These are phyloP conservation scores for Synanceia verrucosa DNA, from an alignment of 2,797 vertebrate genomes.

Conservation along the genomic window DNA sequence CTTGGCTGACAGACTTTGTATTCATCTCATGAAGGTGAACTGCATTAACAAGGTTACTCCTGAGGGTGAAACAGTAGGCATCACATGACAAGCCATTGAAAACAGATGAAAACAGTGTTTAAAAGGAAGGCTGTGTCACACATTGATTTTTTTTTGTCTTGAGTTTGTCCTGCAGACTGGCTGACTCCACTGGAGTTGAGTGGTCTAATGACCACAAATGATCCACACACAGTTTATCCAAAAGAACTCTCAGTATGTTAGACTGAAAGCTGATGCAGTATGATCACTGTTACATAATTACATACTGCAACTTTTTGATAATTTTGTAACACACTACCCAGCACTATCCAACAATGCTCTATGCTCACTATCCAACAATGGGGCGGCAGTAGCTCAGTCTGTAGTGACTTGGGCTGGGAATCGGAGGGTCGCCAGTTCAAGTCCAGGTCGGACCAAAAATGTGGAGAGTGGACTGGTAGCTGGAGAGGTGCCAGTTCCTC, in stretches of 20 bases:
- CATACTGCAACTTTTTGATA: not conserved
- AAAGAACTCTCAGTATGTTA: not conserved
- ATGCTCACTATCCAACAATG: no score
- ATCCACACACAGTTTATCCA: not conserved
- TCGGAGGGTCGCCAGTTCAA: no score
- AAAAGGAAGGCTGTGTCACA: constrained; percentile 7
- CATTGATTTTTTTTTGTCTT: constrained; percentile 49
- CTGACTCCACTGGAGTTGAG: constrained; percentile 4
- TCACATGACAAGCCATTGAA: constrained; percentile 57
- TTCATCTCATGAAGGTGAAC: constrained; percentile 56
- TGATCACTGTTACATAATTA: not conserved
- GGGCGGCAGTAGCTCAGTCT: no score
- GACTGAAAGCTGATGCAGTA: not conserved
- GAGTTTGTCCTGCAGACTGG: constrained; percentile 23
- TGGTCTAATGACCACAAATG: not conserved
- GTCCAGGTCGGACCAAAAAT: no score
- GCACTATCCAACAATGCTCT: no score
- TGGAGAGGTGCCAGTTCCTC: no score
- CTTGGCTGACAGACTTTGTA: constrained; percentile 35
- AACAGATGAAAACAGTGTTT: constrained; percentile 21
- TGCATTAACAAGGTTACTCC: constrained; percentile 62
- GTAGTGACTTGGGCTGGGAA: no score
- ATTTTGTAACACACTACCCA: not conserved
- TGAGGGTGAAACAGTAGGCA: constrained; percentile 39
- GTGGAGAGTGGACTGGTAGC: no score